Conservation (phyloP, 2,888 invertebrate genomes). For the Agriopis marginaria region DNA sequence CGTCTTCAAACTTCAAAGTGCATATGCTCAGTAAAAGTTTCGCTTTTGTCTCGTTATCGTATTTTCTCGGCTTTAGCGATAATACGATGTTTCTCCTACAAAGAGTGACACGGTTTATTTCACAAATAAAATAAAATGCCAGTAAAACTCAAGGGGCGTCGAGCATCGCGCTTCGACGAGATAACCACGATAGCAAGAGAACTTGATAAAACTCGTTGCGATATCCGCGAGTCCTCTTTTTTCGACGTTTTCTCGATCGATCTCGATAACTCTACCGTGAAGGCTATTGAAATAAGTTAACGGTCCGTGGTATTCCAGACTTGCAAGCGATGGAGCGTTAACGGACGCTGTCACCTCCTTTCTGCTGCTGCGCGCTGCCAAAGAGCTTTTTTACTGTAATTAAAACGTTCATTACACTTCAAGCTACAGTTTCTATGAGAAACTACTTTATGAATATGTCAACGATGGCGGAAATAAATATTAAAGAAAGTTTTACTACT, state of each 20-base stretch:
- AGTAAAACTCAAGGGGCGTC: constrained; percentile 54
- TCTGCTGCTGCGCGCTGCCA: constrained; percentile 21
- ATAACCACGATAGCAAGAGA: constrained; percentile 41
- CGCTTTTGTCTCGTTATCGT: constrained; percentile 45
- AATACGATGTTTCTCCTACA: constrained; percentile 60
- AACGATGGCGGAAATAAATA: constrained; percentile 1
- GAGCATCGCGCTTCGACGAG: constrained; percentile 38
- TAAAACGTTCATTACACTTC: constrained; percentile 34
- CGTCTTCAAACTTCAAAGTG: constrained; percentile 31
- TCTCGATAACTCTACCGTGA: constrained; percentile 36
- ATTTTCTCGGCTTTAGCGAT: constrained; percentile 57
- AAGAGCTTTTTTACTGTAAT: constrained; percentile 41
- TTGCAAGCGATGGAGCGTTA: constrained; percentile 59
- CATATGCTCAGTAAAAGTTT: constrained; percentile 39
- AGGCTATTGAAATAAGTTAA: constrained; percentile 42
- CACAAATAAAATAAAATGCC: constrained; percentile 59
- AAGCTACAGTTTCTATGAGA: constrained; percentile 19
- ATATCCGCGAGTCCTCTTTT: constrained; percentile 2
- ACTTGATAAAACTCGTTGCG: constrained; percentile 25
- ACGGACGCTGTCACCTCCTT: constrained; percentile 40
- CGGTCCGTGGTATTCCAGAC: constrained; percentile 42
- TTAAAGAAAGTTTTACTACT: neutral
- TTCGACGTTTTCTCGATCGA: constrained; percentile 23
- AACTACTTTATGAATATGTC: constrained; percentile 17
- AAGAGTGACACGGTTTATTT: constrained; percentile 63